phyloP scores from a whole-genome alignment of 2,113 vertebrate genomes.

The Geococcyx californianus region DNA sequence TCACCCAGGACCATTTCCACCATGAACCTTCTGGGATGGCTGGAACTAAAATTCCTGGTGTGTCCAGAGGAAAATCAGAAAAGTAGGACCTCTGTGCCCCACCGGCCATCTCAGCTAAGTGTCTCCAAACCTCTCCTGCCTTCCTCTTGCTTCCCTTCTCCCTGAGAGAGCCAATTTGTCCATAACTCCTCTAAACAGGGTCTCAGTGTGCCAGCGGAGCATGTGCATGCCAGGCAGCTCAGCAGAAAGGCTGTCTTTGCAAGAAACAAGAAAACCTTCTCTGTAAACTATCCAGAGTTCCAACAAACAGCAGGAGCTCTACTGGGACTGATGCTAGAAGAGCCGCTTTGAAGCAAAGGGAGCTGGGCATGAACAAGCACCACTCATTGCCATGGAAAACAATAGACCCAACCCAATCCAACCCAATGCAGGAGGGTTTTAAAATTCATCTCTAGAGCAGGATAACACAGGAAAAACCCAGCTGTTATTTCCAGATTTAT shows the following conservation, averaged over 20 bases:
- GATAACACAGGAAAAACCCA: not conserved
- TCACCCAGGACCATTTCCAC: not conserved
- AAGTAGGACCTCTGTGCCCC: too few species aligned
- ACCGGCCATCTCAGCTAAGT: not conserved
- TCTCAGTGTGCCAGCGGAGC: not conserved
- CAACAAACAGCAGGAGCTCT: not conserved
- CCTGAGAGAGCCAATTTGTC: not conserved
- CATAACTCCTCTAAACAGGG: not conserved
- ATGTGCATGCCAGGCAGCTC: not conserved
- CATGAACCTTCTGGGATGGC: not conserved
- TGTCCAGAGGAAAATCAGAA: not conserved
- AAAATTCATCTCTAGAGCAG: not conserved
- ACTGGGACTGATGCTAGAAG: not conserved
- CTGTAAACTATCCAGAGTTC: not conserved
- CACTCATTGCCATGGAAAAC: not conserved
- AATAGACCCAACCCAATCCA: not conserved
- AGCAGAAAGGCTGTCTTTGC: not conserved
- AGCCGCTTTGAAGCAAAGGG: not conserved
- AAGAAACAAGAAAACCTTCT: not conserved
- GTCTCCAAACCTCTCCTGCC: not conserved
- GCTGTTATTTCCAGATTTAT: not conserved
- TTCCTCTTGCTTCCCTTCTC: not conserved
- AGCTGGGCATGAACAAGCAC: not conserved
- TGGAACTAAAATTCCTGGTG: not conserved
- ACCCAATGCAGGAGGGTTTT: not conserved